Conservation (phyloP, 2,888 invertebrate genomes). For the Salpingus planirostris region DNA sequence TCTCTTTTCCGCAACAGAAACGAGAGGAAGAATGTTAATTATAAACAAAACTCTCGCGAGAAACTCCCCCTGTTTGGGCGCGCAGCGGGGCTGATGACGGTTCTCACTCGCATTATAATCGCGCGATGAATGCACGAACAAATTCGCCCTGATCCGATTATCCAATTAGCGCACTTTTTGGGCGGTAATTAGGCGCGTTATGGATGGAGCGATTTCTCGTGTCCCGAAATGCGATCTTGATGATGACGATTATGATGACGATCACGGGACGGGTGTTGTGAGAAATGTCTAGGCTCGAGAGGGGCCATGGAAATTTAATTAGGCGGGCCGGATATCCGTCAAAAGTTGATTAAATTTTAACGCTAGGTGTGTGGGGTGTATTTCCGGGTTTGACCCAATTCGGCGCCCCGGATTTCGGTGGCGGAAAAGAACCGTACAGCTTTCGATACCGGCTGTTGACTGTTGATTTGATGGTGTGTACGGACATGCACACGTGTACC, state of each 20-base stretch:
- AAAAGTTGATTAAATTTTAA: slow-evolving; percentile 33
- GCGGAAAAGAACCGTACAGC: too few relatives aligned
- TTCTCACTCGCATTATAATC: not conserved
- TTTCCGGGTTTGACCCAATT: too few relatives aligned
- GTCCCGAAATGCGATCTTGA: too few relatives aligned
- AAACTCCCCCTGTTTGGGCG: slow-evolving; percentile 9
- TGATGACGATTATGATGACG: too few relatives aligned
- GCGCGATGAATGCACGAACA: slow-evolving; percentile 18
- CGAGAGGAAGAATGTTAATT: slow-evolving; percentile 19
- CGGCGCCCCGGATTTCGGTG: too few relatives aligned
- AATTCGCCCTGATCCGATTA: slow-evolving; percentile 27
- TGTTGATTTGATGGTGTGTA: too few relatives aligned
- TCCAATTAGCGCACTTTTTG: slow-evolving; percentile 30
- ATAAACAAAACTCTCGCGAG: slow-evolving; percentile 19
- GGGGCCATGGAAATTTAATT: slow-evolving; percentile 32
- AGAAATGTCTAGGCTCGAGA: slow-evolving; percentile 19
- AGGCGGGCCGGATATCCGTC: slow-evolving; percentile 30
- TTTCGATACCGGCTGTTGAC: too few relatives aligned
- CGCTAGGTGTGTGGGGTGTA: too few relatives aligned
- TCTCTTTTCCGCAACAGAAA: too few relatives aligned
- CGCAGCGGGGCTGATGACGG: not conserved
- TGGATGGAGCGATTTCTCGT: slow-evolving; percentile 24
- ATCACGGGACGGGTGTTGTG: too few relatives aligned
- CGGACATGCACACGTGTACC: too few relatives aligned
- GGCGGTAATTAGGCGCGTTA: slow-evolving; percentile 29